Evolutionary conservation across 2,113 vertebrate species (phyloP).

Genomic region (Piaya cayana): DNA sequence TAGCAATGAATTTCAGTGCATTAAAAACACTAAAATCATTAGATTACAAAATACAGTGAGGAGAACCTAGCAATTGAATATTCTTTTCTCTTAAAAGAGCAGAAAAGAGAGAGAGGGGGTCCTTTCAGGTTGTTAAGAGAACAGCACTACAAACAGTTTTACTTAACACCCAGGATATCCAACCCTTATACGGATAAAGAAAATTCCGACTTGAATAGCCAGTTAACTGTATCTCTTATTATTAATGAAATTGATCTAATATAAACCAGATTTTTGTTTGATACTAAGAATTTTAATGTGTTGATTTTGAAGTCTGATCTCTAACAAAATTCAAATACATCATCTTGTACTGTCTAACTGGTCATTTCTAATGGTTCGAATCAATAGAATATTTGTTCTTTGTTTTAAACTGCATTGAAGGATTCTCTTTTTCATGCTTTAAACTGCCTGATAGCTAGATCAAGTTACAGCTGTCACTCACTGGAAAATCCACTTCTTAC

Average conservation of each 20-base stretch:
- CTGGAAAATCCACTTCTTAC: not conserved
- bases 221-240: not conserved
- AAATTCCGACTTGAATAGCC: not conserved
- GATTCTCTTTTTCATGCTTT: not conserved
- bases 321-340: not conserved
- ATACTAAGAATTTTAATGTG: not conserved
- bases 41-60: not conserved
- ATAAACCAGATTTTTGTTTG: not conserved
- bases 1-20: not conserved
- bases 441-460: not conserved
- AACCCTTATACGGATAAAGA: not conserved
- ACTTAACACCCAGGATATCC: not conserved
- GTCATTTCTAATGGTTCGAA: not conserved
- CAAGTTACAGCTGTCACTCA: not conserved
- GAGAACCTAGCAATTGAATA: not conserved
- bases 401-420: not conserved
- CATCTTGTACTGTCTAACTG: not conserved
- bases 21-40: not conserved
- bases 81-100: not conserved
- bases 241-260: not conserved
- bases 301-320: not conserved
- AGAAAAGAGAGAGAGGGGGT: not conserved
- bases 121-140: not conserved
- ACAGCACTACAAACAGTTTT: not conserved
- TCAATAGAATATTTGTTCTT: not conserved